phyloP scores from a whole-genome alignment of 1,140 invertebrate species.

The Batillaria attramentaria region DNA sequence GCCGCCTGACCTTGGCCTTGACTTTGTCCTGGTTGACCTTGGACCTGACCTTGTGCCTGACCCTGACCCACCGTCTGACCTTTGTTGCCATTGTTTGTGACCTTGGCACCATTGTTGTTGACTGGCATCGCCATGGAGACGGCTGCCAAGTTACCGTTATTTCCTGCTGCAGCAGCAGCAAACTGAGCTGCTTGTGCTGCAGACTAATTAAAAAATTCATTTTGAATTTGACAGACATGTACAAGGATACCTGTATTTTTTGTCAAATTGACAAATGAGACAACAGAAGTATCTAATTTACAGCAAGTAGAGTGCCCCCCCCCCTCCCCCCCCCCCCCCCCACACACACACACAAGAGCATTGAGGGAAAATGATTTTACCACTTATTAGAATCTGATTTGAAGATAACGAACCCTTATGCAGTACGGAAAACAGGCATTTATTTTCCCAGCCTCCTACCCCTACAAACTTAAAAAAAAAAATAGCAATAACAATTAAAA shows the following conservation, averaged over 20 bases:
- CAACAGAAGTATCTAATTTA: not conserved
- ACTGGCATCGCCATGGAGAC: conserved; percentile 37
- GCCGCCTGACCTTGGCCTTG: conserved; percentile 33
- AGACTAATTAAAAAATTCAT: not conserved
- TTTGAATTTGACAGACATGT: not conserved
- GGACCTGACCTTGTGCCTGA: conserved; percentile 34
- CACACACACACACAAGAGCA: not conserved
- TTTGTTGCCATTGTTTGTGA: conserved; percentile 33
- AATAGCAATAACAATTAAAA: too few species aligned
- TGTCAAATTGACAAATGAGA: not conserved
- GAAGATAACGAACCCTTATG: too few species aligned
- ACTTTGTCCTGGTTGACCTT: conserved; percentile 35
- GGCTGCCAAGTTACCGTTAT: conserved; percentile 23
- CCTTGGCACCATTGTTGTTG: conserved; percentile 29
- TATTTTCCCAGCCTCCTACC: too few species aligned
- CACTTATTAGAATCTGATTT: too few species aligned
- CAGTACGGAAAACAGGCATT: too few species aligned
- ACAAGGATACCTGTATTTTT: not conserved
- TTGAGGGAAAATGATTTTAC: too few species aligned
- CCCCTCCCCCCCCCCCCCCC: not conserved
- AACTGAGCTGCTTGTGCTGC: conserved; percentile 7
- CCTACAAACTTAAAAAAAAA: too few species aligned
- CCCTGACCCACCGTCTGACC: conserved; percentile 28
- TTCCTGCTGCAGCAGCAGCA: conserved; percentile 25
- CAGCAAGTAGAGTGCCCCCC: not conserved